Percentiles rank a stretch among this genome's conserved stretches.
phyloP scores from a whole-genome alignment of 2,888 invertebrate genomes.

The Bedellia somnulentella region DNA sequence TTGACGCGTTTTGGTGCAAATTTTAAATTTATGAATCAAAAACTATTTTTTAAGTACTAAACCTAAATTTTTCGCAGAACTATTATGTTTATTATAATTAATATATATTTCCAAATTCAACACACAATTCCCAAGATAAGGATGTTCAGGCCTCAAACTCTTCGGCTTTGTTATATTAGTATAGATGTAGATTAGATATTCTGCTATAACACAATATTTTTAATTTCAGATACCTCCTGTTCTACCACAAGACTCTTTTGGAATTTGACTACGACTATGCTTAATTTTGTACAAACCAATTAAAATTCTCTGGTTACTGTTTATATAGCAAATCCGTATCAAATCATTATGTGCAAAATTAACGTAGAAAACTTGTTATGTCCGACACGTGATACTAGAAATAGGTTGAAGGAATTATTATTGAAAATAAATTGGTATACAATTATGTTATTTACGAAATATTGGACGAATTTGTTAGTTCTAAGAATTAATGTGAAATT shows the following conservation, averaged over 20 bases:
- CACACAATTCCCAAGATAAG: too few species aligned
- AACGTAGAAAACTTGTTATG: background rate
- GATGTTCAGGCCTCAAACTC: too few species aligned
- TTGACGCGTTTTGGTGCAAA: too few species aligned
- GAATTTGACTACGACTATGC: constrained; percentile 68
- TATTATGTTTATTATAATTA: too few species aligned
- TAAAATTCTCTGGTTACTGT: background rate
- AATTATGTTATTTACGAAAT: constrained; percentile 22
- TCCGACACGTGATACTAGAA: constrained; percentile 47
- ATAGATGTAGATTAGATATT: background rate
- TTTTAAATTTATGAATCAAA: too few species aligned
- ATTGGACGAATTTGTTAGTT: constrained; percentile 43
- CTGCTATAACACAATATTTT: background rate
- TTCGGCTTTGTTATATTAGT: constrained; percentile 13
- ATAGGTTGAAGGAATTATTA: constrained; percentile 16
- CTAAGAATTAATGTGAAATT: constrained; percentile 37
- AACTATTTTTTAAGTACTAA: too few species aligned
- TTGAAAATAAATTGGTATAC: too few species aligned
- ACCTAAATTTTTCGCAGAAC: too few species aligned
- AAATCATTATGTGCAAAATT: background rate
- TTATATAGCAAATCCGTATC: constrained; percentile 3
- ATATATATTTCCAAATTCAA: too few species aligned
- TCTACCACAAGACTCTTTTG: constrained; percentile 94
- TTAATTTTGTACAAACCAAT: constrained; percentile 10
- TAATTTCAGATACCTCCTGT: constrained; percentile 82